These are phyloP conservation scores for Fragum sueziense DNA, from an alignment of 2,888 invertebrate species.

Conservation along the genomic window DNA sequence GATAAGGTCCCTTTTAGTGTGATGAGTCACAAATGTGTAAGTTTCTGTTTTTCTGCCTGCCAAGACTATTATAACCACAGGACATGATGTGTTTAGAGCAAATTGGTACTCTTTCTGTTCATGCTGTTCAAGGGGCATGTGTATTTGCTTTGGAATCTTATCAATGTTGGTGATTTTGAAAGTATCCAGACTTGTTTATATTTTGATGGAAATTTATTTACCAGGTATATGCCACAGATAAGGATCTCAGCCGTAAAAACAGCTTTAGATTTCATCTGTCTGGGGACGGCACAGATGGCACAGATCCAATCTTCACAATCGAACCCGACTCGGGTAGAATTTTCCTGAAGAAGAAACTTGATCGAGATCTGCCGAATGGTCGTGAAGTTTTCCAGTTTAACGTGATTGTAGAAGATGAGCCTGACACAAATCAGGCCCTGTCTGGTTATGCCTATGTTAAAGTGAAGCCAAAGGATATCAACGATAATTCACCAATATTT, in stretches of 20 bases:
- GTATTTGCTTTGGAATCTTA: no score
- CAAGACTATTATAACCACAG: no score
- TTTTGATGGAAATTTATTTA: no score
- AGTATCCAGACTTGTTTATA: no score
- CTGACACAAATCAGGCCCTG: slow-evolving; percentile 59
- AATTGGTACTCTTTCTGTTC: no score
- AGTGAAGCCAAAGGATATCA: slow-evolving; percentile 98
- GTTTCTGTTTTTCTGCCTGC: no score
- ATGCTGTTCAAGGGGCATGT: no score
- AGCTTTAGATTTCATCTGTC: slow-evolving; percentile 91
- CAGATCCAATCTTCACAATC: slow-evolving; percentile 90
- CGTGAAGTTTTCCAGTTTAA: slow-evolving; percentile 86
- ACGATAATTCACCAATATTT: slow-evolving; percentile 98
- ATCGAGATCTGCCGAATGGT: slow-evolving; percentile 98
- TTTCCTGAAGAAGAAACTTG: slow-evolving; percentile 94
- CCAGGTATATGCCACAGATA: slow-evolving; percentile 97
- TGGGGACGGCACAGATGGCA: slow-evolving; percentile 64
- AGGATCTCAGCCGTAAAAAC: slow-evolving; percentile 96
- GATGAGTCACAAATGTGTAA: no score
- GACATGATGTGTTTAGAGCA: no score
- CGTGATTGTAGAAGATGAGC: slow-evolving; percentile 80
- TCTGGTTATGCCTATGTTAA: slow-evolving; percentile 97
- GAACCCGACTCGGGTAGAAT: slow-evolving; percentile 97
- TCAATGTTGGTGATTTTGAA: no score
- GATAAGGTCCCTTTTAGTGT: no score